Conservation (phyloP, 2,888 invertebrate species). For the Latheticus oryzae region DNA sequence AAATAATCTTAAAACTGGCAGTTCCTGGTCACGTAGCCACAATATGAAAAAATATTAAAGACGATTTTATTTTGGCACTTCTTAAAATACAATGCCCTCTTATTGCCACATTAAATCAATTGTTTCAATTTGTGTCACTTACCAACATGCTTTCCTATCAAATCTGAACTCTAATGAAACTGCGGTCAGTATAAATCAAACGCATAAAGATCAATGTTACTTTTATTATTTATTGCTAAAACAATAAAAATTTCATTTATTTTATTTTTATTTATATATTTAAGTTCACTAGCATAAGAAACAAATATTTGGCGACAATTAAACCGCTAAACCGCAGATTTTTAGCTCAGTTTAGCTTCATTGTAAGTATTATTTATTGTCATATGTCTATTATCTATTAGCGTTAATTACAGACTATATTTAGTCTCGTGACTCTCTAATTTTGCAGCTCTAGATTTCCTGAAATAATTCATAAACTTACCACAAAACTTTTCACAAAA, state of each 20-base stretch:
- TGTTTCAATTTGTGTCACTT: slow-evolving; percentile 31
- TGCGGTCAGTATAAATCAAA: slow-evolving; percentile 26
- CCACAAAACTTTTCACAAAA: no score
- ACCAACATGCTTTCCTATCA: slow-evolving; percentile 12
- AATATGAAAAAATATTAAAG: slow-evolving; percentile 1
- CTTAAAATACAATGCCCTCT: slow-evolving; percentile 17
- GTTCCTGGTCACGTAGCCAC: slow-evolving; percentile 23
- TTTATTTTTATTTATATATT: no score
- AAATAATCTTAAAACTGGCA: slow-evolving; percentile 14
- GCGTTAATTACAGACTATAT: slow-evolving; percentile 15
- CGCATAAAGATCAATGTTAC: slow-evolving; percentile 22
- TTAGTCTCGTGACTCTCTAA: slow-evolving; percentile 18
- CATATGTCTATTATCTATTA: slow-evolving; percentile 14
- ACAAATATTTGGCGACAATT: slow-evolving; percentile 13
- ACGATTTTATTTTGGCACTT: background rate
- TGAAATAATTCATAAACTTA: background rate
- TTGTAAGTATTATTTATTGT: background rate
- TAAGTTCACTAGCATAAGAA: background rate
- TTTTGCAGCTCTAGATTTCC: slow-evolving; percentile 8
- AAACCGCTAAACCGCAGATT: slow-evolving; percentile 8
- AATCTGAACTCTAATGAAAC: slow-evolving; percentile 18
- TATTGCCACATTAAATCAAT: slow-evolving; percentile 27
- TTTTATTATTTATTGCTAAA: no score
- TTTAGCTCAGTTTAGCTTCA: slow-evolving; percentile 16
- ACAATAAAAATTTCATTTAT: no score